These are phyloP conservation scores for Periophthalmus magnuspinnatus DNA, from an alignment of 2,797 vertebrate genomes.

Conservation along the genomic window DNA sequence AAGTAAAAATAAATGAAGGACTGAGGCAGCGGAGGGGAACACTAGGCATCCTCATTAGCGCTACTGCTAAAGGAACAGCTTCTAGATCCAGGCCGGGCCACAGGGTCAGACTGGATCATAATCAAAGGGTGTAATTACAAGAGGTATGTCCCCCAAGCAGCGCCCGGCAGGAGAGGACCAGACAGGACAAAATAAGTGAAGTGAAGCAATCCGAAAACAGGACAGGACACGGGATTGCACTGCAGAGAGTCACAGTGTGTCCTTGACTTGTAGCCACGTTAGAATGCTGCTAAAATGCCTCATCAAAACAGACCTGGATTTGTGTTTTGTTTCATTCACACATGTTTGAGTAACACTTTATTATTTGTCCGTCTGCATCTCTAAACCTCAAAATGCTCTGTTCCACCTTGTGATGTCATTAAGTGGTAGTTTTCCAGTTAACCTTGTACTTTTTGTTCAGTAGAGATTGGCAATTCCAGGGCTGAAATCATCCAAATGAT, in stretches of 20 bases:
- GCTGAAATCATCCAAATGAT: no score
- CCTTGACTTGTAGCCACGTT: no score
- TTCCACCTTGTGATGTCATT: no score
- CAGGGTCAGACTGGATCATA: constrained; percentile 56
- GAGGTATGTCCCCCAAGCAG: constrained; percentile 54
- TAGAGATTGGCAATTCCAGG: no score
- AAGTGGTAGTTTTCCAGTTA: no score
- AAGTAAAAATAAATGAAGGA: constrained; percentile 54
- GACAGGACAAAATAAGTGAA: constrained; percentile 10
- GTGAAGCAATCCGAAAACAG: neutral
- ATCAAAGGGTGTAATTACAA: constrained; percentile 66
- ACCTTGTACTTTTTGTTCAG: no score
- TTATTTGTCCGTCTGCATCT: no score
- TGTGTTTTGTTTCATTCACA: no score
- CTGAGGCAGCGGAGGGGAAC: constrained; percentile 42
- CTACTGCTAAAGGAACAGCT: constrained; percentile 21
- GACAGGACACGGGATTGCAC: constrained; percentile 3
- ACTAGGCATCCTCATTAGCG: constrained; percentile 58
- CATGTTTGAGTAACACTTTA: no score
- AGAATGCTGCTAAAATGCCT: no score
- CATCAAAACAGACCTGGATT: no score
- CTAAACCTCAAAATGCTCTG: no score
- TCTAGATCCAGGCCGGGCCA: constrained; percentile 40
- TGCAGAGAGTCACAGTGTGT: neutral
- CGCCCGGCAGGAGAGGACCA: constrained; percentile 27